Base-by-base conservation (phyloP, 2,797 vertebrate genomes). In the Chelmon rostratus region DNA sequence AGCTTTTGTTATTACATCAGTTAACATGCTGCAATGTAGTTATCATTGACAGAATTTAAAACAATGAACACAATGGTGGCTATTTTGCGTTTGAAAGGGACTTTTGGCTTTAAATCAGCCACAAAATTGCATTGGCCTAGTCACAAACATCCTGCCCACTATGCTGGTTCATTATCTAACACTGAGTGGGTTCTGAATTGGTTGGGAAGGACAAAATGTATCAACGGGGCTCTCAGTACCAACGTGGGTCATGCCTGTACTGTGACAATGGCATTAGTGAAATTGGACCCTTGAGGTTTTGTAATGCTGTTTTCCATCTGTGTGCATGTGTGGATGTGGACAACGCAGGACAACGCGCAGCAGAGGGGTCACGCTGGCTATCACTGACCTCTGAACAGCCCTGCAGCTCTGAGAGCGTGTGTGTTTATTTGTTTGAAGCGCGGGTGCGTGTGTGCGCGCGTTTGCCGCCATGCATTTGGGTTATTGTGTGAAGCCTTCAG, bases 401-500 rank as follows among this genome's bases (percentile, higher is more conserved):
- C 75, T 10, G 25, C 28, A 42, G 73, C 63, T 56, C 40, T 16
- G 23, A 23, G 38, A 37, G 61, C 16, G 37, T 46, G 28, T 4
- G 78, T 76, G 70, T 79, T 76, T 84, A 75, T 84, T 58, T 84
- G 67, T 85, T 40, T 82, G 72, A 82, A 67, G 65, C 31, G 53
- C 37, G 25, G 66, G 12, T 56, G 62, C 61, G 53, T 59, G 35
- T 44, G 28, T 54, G 79, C 54, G 82, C 53, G 52, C 21, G 63
- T 71, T 68, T 57, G 46, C 21, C 18, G 31, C 61, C 44, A 56
- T 68, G 91, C 91, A 92, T 93, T 94, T 89, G 88, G 84, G 88
- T 93, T 95, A 94, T 93, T 94, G 93, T 95, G 91, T 90, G 91
- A 93, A 94, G 90, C 92, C 86, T 87, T 90, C 81, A 79, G 86